Conservation (phyloP, 2,797 vertebrate genomes). For the Acipenser oxyrinchus region DNA sequence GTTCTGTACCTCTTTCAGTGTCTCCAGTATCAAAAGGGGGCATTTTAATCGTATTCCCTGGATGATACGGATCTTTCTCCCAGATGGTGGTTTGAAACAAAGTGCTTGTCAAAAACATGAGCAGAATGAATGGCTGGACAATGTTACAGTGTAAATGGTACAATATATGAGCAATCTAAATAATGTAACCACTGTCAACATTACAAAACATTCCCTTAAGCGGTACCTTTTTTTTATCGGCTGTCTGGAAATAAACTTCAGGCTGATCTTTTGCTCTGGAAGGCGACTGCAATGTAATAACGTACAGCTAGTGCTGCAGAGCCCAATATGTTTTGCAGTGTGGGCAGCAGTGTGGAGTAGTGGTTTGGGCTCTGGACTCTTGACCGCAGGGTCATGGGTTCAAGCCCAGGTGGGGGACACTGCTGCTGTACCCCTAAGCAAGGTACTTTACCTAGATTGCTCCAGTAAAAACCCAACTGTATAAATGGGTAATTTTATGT, state of each 20-base stretch:
- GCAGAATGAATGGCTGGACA: conserved; percentile 29
- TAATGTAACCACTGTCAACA: conserved; percentile 26
- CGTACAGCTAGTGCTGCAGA: too few relatives aligned
- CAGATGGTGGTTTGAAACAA: conserved; percentile 34
- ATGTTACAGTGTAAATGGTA: conserved; percentile 31
- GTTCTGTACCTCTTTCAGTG: conserved; percentile 35
- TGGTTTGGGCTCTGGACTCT: too few relatives aligned
- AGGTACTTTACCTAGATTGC: too few relatives aligned
- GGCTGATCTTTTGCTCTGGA: background rate
- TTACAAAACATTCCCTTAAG: conserved; percentile 23
- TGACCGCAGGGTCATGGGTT: too few relatives aligned
- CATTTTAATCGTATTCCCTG: conserved; percentile 10
- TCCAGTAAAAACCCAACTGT: too few relatives aligned
- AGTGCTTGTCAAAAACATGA: conserved; percentile 13
- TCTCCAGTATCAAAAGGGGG: conserved; percentile 13
- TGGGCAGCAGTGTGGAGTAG: too few relatives aligned
- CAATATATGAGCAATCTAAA: conserved; percentile 24
- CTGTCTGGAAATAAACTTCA: conserved; percentile 28
- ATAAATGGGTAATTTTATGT: too few relatives aligned
- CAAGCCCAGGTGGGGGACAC: too few relatives aligned
- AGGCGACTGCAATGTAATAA: background rate
- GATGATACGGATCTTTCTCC: conserved; percentile 38
- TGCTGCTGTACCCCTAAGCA: too few relatives aligned
- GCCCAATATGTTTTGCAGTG: too few relatives aligned
- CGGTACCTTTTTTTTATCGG: conserved; percentile 41